Base-by-base conservation (phyloP, 2,113 vertebrate species). In the Malaclemys terrapin region DNA sequence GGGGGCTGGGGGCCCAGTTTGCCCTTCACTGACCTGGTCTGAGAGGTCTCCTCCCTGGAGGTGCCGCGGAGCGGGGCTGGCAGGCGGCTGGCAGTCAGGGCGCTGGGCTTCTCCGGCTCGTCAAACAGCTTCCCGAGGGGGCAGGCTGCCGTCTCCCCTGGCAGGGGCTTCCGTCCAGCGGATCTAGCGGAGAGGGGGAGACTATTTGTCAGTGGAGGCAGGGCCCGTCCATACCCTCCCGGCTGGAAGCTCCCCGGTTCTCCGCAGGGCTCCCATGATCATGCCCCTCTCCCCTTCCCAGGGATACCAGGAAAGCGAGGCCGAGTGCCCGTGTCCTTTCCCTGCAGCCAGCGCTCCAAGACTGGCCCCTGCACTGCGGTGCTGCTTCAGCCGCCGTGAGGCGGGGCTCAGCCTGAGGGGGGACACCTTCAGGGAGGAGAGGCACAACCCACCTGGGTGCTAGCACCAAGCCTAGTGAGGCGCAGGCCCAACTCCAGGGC, bases 71-170 rank as follows among this genome's bases (percentile, higher is more conserved):
- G 98, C 1, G 97, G 97, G n/a, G 98, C 98, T 2, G 98, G 88
- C 0, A 98, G 97, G 53, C 98, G 97, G 12, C 94, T 89, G 3
- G 93, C 98, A 24, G 85, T 85, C 13, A 94, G 42, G 7, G 45
- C 3, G 5, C 24, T 16, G 45, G 96, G 82, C 88, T 99, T 98
- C 97, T 99, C 99, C 0, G 98, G 98, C 75, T 99, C 99, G 79
- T 99, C 99, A 0, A 97, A 98, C 85, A 99, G 97, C 95, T 99
- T 99, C 0, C 98, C 98, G 11, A 98, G 96, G 0, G 95, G 86
- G 10, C 96, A 79, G 12, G 94, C 13, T 0, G 72, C 20, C 0
- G 72, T 10, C 75, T 99, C 99, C 13, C 91, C 17, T 3, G 97
- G 82, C 0, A 94, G 87, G 38, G 96, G 98, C 87, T 99, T 99